Evolutionary conservation across 2,113 vertebrate genomes (phyloP).

Genomic region (Tenrec ecaudatus): DNA sequence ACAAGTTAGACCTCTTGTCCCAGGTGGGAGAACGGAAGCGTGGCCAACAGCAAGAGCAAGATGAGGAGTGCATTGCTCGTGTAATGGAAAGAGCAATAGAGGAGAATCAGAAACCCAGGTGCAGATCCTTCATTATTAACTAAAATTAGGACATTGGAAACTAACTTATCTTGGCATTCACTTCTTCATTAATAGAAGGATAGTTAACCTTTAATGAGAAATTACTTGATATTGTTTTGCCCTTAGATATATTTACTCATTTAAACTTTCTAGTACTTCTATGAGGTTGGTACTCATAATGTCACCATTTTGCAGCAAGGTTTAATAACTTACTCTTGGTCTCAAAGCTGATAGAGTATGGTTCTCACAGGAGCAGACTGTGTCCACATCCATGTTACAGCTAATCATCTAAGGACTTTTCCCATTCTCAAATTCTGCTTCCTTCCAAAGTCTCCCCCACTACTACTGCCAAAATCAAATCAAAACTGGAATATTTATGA

Average conservation of each 20-base stretch:
- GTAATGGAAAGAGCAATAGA: neutral
- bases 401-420: neutral
- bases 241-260: neutral
- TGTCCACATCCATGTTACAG: neutral
- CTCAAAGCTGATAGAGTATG: neutral
- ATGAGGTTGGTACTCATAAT: neutral
- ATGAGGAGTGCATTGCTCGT: neutral
- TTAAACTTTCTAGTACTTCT: neutral
- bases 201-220: neutral
- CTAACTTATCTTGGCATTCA: neutral
- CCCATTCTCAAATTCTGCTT: neutral
- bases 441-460: neutral
- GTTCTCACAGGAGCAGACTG: neutral
- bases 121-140: neutral
- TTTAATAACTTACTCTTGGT: neutral
- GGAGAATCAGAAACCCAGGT: neutral
- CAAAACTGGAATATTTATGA: neutral
- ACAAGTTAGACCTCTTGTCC: neutral
- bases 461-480: neutral
- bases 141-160: neutral
- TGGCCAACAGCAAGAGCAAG: neutral
- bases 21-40: neutral
- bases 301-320: neutral
- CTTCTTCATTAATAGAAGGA: slow-evolving; percentile 9
- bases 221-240: neutral